Conservation (phyloP, 2,113 vertebrate genomes). For the Saimiri boliviensis region DNA sequence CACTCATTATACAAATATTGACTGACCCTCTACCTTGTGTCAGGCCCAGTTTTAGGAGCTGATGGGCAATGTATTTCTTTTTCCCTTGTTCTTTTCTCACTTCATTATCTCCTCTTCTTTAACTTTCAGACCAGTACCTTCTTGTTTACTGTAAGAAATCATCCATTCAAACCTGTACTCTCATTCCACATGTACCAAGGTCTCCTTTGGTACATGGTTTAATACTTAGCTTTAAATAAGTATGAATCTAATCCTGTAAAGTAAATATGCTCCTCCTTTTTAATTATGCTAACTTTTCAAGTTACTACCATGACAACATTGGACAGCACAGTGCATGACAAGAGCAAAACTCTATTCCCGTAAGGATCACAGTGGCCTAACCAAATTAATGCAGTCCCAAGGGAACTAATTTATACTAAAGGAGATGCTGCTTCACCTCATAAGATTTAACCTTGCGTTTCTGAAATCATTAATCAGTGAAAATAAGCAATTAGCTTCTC, state of each 20-base stretch:
- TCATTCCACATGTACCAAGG: background rate
- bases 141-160: background rate
- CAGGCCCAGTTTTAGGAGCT: background rate
- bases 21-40: background rate
- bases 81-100: background rate
- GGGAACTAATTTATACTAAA: background rate
- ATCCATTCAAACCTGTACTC: background rate
- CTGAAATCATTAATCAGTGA: conserved; percentile 36
- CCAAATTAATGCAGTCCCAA: background rate
- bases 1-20: background rate
- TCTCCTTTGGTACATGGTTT: background rate
- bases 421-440: conserved; percentile 7
- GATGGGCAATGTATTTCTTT: background rate
- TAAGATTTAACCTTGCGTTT: conserved; percentile 33
- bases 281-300: conserved; percentile 14
- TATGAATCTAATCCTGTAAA: background rate
- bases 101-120: background rate
- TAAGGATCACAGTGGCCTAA: background rate
- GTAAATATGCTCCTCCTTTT: conserved; percentile 14
- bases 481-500: conserved; percentile 26
- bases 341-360: background rate
- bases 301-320: background rate
- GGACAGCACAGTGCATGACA: background rate
- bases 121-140: background rate
- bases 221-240: background rate